Conservation (phyloP, 2,797 vertebrate species). For the Schizopygopsis pylzovi region DNA sequence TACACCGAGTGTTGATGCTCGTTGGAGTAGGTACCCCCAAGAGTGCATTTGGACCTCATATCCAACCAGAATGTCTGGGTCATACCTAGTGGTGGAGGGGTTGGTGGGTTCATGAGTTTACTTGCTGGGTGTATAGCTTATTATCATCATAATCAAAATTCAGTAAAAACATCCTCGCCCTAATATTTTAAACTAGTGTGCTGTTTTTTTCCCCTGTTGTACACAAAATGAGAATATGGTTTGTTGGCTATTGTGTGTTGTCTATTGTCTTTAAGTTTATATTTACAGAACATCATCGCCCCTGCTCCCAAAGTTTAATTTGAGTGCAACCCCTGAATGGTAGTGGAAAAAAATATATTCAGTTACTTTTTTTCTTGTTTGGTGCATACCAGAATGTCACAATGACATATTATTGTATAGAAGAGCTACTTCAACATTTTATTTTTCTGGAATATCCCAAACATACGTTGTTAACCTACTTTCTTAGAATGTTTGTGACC, state of each 20-base stretch:
- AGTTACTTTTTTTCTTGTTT: not conserved
- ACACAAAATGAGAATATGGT: not conserved
- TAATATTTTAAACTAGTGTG: not conserved
- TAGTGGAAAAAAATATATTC: not conserved
- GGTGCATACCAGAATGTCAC: not conserved
- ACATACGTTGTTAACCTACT: constrained; percentile 70
- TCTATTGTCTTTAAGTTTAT: too few species aligned
- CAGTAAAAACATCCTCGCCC: not conserved
- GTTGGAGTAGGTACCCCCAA: constrained; percentile 97
- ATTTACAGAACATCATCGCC: too few species aligned
- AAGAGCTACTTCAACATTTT: not conserved
- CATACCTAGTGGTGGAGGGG: constrained; percentile 75
- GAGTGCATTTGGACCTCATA: constrained; percentile 98
- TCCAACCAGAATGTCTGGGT: constrained; percentile 95
- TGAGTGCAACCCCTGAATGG: not conserved
- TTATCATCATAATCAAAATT: not conserved
- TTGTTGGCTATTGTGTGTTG: too few species aligned
- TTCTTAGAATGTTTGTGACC: constrained; percentile 86
- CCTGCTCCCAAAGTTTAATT: too few species aligned
- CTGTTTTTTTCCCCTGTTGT: too few species aligned
- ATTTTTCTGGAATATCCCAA: not conserved
- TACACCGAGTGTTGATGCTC: constrained; percentile 85
- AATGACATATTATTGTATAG: not conserved
- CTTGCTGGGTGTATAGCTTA: not conserved
- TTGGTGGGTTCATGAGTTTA: not conserved